These are phyloP conservation scores for Coracias cyanogaster DNA, from an alignment of 2,797 vertebrate species.

Conservation along the genomic window DNA sequence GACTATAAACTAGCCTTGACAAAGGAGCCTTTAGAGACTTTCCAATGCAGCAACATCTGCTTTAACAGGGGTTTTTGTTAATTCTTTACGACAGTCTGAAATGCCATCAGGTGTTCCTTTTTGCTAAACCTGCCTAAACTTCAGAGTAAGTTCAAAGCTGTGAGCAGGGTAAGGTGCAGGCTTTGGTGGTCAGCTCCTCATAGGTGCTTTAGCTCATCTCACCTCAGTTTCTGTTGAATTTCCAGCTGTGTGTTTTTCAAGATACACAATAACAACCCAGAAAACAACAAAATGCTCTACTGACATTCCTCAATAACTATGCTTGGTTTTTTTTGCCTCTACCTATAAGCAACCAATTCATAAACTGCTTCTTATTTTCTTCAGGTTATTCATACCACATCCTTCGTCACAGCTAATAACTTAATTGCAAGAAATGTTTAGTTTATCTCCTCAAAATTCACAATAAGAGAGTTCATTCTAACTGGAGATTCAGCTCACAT, in stretches of 20 bases:
- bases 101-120: neutral
- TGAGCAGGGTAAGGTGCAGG: neutral
- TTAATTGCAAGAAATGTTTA: neutral
- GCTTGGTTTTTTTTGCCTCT: neutral
- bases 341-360: neutral
- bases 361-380: neutral
- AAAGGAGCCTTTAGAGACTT: slow-evolving; percentile 35
- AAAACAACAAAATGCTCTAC: neutral
- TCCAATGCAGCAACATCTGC: neutral
- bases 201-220: neutral
- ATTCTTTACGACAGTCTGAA: neutral
- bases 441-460: neutral
- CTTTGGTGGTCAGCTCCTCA: neutral
- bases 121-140: neutral
- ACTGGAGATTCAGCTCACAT: neutral
- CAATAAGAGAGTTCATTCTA: neutral
- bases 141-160: neutral
- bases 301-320: neutral
- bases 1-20: slow-evolving; percentile 32
- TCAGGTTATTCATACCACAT: neutral
- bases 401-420: neutral
- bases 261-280: neutral
- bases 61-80: neutral
- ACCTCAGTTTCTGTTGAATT: neutral
- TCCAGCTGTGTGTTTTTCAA: neutral